Evolutionary conservation across 2,113 vertebrate genomes (phyloP), one percentile per base, ranked within the genome.

Genomic region (Podocnemis expansa): DNA sequence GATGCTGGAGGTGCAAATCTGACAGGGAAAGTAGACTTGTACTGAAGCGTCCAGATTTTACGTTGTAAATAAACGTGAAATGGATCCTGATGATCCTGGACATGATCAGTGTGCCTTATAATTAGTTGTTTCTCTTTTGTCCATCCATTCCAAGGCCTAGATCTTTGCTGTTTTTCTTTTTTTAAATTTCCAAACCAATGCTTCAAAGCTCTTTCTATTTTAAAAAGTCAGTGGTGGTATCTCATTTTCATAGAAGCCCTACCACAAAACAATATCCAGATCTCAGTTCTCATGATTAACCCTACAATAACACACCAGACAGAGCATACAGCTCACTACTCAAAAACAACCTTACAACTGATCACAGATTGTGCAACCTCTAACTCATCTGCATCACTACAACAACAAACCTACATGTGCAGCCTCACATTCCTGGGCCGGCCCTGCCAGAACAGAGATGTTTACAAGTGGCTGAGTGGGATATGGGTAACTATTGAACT

Each of bases 381-480:
- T 85, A 82, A 97, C 94, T 97, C 94, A 87, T 31, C 80, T 25
- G 89, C 80, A 93, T 43, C 93, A 88, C 82, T 91, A 88, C 91
- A 93, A 78, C 91, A 93, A 78, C 80, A 89, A 87, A 78, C 43
- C 60, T 81, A 84, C 0, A 0, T 25, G 56, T 24, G 78, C 87
- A 90, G 91, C 60, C 83, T 70, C 78, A 51, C 58, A 82, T 47
- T 76, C 73, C 27, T 5, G 10, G 41, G 41, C 41, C 25, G 27
- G 12, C 73, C 25, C 25, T 25, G 38, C 12, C 8, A 45, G 12
- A 43, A 76, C 52, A 91, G 80, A 85, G 85, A 90, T 11, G 56
- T 58, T 91, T 82, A 78, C 60, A 56, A 9, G 8, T 41, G 82
- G 47, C 84, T 38, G 47, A 81, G 2, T 56, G 3, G 49, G 49